Conservation (phyloP, 2,888 invertebrate species). For the Melieria crassipennis region DNA sequence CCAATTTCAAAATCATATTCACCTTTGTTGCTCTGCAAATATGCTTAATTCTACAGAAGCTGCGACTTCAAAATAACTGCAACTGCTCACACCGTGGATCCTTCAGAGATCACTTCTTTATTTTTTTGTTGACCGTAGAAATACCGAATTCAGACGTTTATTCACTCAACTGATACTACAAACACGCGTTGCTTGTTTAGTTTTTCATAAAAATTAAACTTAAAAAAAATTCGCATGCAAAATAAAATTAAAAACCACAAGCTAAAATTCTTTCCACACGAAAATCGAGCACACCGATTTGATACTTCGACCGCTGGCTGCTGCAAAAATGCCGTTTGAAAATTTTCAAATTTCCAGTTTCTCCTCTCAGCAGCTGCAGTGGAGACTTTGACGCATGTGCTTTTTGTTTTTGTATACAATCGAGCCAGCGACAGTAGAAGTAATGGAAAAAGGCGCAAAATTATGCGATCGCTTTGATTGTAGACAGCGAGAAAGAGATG, state of each 20-base stretch:
- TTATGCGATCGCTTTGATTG: neutral
- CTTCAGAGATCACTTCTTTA: too few species aligned
- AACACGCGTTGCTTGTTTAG: neutral
- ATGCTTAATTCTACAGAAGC: too few species aligned
- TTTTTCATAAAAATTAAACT: neutral
- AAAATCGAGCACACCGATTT: neutral
- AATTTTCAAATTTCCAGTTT: conserved; percentile 13
- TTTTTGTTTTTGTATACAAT: conserved; percentile 17
- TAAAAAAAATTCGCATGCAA: neutral
- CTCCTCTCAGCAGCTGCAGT: neutral
- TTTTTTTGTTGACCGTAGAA: too few species aligned
- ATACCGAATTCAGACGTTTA: too few species aligned
- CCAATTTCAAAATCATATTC: too few species aligned
- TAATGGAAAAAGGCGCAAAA: conserved; percentile 21
- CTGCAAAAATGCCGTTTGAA: conserved; percentile 27
- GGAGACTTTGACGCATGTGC: conserved; percentile 3
- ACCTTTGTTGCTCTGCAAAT: too few species aligned
- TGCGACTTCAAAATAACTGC: too few species aligned
- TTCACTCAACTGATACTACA: too few species aligned
- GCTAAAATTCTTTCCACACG: too few species aligned
- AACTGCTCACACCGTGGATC: too few species aligned
- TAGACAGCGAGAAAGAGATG: too few species aligned
- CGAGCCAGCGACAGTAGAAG: neutral
- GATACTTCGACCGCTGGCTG: neutral
- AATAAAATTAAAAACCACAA: neutral